Base-by-base conservation (phyloP, 2,797 vertebrate genomes). In the Danionella dracula region DNA sequence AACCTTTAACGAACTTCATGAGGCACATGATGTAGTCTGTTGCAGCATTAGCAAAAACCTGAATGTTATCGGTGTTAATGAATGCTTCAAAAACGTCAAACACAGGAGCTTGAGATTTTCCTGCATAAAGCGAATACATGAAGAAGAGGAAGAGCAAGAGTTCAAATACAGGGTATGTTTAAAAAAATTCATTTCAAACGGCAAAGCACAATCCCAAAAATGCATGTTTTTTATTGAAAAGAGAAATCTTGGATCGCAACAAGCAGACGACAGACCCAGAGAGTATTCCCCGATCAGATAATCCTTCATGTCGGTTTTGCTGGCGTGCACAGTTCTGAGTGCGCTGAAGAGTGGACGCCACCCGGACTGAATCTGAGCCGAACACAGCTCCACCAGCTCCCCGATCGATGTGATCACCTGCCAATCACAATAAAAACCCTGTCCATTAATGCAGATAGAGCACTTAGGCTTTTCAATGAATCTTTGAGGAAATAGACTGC, bases 21-120 rank as follows among this genome's bases (percentile, higher is more conserved):
- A 99, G 95, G 85, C 96, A 99, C 93, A 97, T 94, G 87, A 99
- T 96, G 84, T 97, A 99, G 87, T 96, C 96, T 0, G 93, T 96
- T 79, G 95, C 94, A 0, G 96, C 96, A 1, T 96, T 98, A 72
- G 96, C 96, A 70, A 99, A 99, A 49, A 99, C 96, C 79, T 99
- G 96, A 83, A 98, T 95, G 89, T 93, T 98, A 87, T 98, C 95
- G 0, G 96, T 99, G 79, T 91, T 95, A 77, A 99, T 92, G 81
- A 99, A 99, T 0, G 96, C 96, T 86, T 98, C 95, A 19, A 99
- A 98, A 56, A 99, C 96, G 17, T 99, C 96, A 42, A 99, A 98
- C 48, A 99, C 96, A 0, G 96, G 96, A 20, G 96, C 94, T 69
- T 96, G 95, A 20, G 89, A 86, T 84, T 96, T 96, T 11, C 95